These are phyloP conservation scores for Tragelaphus buxtoni DNA, from an alignment of 2,113 vertebrate genomes.

Conservation along the genomic window DNA sequence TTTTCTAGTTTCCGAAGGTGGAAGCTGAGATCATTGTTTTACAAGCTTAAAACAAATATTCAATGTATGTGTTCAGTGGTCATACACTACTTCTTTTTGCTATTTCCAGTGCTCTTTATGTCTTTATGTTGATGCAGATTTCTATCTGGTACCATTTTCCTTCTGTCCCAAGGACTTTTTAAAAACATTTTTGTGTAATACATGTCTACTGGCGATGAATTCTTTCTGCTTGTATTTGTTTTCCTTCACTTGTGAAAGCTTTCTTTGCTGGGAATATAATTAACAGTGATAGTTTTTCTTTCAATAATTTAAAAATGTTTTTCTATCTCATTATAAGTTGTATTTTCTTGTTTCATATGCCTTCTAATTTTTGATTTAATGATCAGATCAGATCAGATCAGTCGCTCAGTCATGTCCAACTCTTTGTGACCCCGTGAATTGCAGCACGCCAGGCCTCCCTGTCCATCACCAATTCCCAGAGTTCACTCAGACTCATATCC, in stretches of 20 bases:
- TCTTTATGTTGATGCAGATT: background rate
- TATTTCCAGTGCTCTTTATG: background rate
- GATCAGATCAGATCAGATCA: background rate
- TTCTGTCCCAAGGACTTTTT: background rate
- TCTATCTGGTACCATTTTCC: background rate
- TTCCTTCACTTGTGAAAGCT: background rate
- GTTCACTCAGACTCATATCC: too few species aligned
- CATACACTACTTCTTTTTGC: background rate
- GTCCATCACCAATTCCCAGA: too few species aligned
- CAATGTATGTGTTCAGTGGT: background rate
- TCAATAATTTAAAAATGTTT: slow-evolving; percentile 25
- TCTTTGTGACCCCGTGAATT: too few species aligned
- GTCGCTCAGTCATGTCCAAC: too few species aligned
- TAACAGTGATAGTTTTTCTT: background rate
- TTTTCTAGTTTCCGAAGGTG: background rate
- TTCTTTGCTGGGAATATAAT: background rate
- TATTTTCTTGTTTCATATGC: background rate
- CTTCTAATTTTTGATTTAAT: background rate
- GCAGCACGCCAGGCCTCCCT: too few species aligned
- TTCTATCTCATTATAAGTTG: background rate
- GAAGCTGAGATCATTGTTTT: background rate
- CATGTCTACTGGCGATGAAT: background rate
- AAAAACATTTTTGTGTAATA: background rate
- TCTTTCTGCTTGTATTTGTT: background rate
- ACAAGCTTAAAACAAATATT: background rate